Evolutionary conservation across 2,113 vertebrate genomes (phyloP).

Genomic region (Passer montanus): DNA sequence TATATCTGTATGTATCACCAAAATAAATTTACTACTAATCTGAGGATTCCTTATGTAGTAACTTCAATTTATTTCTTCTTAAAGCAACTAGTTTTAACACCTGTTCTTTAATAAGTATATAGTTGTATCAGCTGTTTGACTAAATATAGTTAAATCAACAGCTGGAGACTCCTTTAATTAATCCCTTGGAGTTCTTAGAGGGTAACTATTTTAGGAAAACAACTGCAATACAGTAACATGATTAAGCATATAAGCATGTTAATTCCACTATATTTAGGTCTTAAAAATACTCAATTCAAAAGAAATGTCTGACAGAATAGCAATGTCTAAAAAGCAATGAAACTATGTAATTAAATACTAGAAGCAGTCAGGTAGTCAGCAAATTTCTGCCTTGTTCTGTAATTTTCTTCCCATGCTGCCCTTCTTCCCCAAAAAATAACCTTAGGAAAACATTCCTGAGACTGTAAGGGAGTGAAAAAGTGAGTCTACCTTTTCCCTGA

Average conservation of each 20-base stretch:
- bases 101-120: slow-evolving; percentile 39
- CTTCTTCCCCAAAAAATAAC: neutral
- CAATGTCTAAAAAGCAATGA: neutral
- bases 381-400: neutral
- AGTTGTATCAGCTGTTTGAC: neutral
- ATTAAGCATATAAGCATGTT: neutral
- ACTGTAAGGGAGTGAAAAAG: neutral
- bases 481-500: neutral
- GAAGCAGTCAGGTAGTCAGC: neutral
- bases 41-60: neutral
- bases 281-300: neutral
- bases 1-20: neutral
- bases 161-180: slow-evolving; percentile 48
- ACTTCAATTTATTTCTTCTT: slow-evolving; percentile 8
- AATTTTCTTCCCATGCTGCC: neutral
- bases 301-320: neutral
- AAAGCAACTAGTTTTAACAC: slow-evolving; percentile 53
- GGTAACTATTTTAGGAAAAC: slow-evolving; percentile 63
- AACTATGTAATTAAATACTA: neutral
- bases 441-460: neutral
- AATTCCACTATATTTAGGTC: neutral
- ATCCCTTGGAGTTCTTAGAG: slow-evolving; percentile 5
- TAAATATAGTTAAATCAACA: slow-evolving; percentile 48
- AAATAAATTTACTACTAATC: neutral
- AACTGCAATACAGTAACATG: neutral